Evolutionary conservation across 2,797 vertebrate species (phyloP).

Genomic region (Crossoptilon crossoptilon): DNA sequence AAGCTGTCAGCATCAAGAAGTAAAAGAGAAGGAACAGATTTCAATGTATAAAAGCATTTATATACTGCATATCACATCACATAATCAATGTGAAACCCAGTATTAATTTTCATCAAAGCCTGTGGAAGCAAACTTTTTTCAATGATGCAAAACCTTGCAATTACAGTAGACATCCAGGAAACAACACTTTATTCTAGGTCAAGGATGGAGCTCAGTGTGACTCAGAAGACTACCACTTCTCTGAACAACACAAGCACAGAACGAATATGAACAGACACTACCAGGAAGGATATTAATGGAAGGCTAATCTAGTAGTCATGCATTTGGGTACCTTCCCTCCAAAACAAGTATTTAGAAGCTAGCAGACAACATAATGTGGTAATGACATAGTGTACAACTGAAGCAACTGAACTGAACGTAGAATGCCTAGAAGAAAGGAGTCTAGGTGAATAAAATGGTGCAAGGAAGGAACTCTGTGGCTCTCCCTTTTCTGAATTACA

Average conservation of each 20-base stretch:
- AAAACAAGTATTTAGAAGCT: background rate
- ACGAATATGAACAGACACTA: background rate
- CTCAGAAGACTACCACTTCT: background rate
- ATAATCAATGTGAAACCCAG: background rate
- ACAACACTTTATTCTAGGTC: background rate
- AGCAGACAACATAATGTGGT: background rate
- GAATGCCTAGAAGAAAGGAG: accelerated
- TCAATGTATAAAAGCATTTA: background rate
- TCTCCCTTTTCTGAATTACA: background rate
- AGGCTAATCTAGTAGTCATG: background rate
- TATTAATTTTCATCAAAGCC: background rate
- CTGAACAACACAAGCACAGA: background rate
- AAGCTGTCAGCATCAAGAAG: background rate
- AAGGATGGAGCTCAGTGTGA: background rate
- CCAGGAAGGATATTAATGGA: background rate
- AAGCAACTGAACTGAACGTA: background rate
- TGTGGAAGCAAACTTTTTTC: background rate
- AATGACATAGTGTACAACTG: background rate
- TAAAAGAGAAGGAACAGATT: background rate
- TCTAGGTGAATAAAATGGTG: accelerated
- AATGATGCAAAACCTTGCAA: background rate
- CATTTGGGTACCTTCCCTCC: background rate
- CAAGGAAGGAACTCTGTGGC: background rate
- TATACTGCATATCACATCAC: background rate
- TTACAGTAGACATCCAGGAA: background rate